Base-by-base conservation (phyloP, 2,888 invertebrate genomes). In the Scelioninae gen. 1 region DNA sequence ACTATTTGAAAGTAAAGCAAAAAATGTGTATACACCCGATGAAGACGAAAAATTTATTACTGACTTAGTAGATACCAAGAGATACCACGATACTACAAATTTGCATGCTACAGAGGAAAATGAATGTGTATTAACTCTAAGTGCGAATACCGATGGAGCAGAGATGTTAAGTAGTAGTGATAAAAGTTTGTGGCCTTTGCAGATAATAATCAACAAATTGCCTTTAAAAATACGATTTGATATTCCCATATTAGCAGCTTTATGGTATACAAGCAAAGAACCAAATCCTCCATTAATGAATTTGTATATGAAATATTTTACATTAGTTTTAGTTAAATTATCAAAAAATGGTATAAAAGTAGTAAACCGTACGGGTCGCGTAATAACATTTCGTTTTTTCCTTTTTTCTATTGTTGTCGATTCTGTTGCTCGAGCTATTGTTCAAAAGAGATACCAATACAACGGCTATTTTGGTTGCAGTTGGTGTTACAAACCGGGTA, bases 361-460 rank as follows among this genome's bases (percentile, higher is more conserved):
- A 16, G 1, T 23, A 3, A 51, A 45, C 16, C 0, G 8, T 15
- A 10, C 11, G 10, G 65, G 65, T 6, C 9, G 32, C 13, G 9
- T 6, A 9, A 40, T 45, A 31, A 68, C 40, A 15, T 68, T n/a
- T 32, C 32, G 38, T 15, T 66, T 66, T 53, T 53, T 53, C 6
- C 13, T 66, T 3, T 32, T 66, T 8, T 49, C 32, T 49, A 32
- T n/a, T 58, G 43, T 13, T 38, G 56, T 66, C n/a, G 76, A 76
- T 58, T 55, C 66, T 6, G 63, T 65, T n/a, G 76, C 76, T 45
- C 65, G 76, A 0, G 15, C 76, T n/a, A 43, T 76, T 16, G 13
- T 76, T n/a, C 65, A 65, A 68, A 76, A 76, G 7, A 13, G 66
- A n/a, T 11, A 66, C 34, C 31, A 31, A 51, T 47, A 51, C 38